phyloP scores from a whole-genome alignment of 2,888 invertebrate genomes.

The Automeris io region DNA sequence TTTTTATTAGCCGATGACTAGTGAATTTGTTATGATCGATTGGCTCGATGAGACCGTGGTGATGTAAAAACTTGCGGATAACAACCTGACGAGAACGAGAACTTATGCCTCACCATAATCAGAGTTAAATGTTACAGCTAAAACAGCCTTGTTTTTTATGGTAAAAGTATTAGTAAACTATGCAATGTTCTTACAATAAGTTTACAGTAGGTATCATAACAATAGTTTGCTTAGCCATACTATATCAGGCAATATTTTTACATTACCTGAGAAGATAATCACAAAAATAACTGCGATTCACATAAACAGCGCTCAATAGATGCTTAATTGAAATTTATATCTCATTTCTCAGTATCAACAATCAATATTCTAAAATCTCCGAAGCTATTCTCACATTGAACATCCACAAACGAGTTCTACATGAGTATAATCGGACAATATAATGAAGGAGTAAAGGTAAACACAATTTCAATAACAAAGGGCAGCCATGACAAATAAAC shows the following conservation, averaged over 20 bases:
- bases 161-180: too few species aligned
- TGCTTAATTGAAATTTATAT: conserved; percentile 75
- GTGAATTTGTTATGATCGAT: conserved; percentile 76
- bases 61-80: conserved; percentile 42
- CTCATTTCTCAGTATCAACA: conserved; percentile 76
- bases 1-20: conserved; percentile 73
- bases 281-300: conserved; percentile 53
- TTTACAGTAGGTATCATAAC: conserved; percentile 45
- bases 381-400: conserved; percentile 64
- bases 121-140: too few species aligned
- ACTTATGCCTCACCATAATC: too few species aligned
- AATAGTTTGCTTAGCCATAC: conserved; percentile 40
- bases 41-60: conserved; percentile 36
- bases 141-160: too few species aligned
- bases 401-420: conserved; percentile 69
- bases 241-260: conserved; percentile 30
- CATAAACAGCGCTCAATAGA: conserved; percentile 59
- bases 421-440: conserved; percentile 73
- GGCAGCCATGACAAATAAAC: conserved; percentile 74
- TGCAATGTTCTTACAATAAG: too few species aligned
- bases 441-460: conserved; percentile 76
- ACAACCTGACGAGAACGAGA: conserved; percentile 40
- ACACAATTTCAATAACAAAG: conserved; percentile 77
- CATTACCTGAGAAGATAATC: conserved; percentile 55
- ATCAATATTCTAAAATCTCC: conserved; percentile 74